Evolutionary conservation across 1,140 invertebrate genomes (phyloP).

Genomic region (Leptonema lineaticorne): DNA sequence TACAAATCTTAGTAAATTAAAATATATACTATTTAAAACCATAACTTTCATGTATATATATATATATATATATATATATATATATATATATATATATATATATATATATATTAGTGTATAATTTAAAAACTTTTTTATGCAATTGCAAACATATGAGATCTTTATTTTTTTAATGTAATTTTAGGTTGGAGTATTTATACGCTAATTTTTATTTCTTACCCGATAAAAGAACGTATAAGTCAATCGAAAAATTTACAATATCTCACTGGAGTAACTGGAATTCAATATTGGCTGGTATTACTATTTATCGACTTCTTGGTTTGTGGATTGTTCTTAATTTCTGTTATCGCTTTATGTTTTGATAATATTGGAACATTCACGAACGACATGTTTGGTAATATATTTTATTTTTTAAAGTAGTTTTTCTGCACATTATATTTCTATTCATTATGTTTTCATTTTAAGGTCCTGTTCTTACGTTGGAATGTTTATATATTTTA

Average conservation of each 20-base stretch:
- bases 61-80: background rate
- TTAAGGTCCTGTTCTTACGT: background rate
- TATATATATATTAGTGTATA: background rate
- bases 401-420: background rate
- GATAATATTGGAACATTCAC: background rate
- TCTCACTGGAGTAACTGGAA: constrained; percentile 61
- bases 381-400: constrained; percentile 9
- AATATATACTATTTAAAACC: background rate
- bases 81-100: background rate
- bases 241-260: constrained; percentile 66
- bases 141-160: background rate
- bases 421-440: background rate
- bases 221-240: constrained; percentile 50
- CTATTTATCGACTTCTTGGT: background rate
- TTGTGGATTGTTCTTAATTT: constrained; percentile 17
- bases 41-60: background rate
- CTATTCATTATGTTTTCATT: constrained; percentile 1
- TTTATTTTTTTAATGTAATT: constrained; percentile 3
- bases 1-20: no score
- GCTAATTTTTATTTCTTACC: constrained; percentile 56
- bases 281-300: constrained; percentile 60
- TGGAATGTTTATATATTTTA: background rate
- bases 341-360: background rate
- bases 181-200: constrained; percentile 42
- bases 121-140: no score